phyloP scores from a whole-genome alignment of 2,888 invertebrate species.

The Pheosia tremula region DNA sequence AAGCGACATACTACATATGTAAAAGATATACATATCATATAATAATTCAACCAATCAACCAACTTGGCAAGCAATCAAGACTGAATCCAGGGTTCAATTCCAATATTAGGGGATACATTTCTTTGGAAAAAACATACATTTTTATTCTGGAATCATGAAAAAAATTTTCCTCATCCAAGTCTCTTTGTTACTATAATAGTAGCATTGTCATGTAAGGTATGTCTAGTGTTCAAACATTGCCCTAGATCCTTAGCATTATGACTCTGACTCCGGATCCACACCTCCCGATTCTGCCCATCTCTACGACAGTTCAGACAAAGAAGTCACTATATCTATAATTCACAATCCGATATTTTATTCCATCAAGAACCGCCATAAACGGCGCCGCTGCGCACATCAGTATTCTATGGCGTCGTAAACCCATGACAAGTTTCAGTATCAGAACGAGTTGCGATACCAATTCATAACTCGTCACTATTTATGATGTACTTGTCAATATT shows the following conservation, averaged over 20 bases:
- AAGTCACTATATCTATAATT: conserved; percentile 1
- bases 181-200: no score
- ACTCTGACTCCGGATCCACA: not conserved
- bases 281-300: not conserved
- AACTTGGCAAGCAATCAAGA: no score
- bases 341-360: conserved; percentile 14
- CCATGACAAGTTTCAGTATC: conserved; percentile 56
- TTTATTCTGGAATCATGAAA: no score
- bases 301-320: not conserved
- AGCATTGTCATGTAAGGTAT: no score
- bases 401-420: conserved; percentile 47
- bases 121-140: no score
- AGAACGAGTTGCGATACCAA: conserved; percentile 45
- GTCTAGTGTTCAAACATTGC: no score
- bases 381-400: conserved; percentile 43
- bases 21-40: no score
- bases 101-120: no score
- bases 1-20: no score
- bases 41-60: no score
- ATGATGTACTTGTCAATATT: conserved; percentile 24
- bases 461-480: conserved; percentile 47
- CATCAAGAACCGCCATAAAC: conserved; percentile 32
- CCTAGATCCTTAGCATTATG: not conserved
- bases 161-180: no score
- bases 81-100: no score